Percentiles rank a stretch among this genome's conserved stretches.
Conservation (phyloP, 2,797 vertebrate genomes). For the Channa striata region DNA sequence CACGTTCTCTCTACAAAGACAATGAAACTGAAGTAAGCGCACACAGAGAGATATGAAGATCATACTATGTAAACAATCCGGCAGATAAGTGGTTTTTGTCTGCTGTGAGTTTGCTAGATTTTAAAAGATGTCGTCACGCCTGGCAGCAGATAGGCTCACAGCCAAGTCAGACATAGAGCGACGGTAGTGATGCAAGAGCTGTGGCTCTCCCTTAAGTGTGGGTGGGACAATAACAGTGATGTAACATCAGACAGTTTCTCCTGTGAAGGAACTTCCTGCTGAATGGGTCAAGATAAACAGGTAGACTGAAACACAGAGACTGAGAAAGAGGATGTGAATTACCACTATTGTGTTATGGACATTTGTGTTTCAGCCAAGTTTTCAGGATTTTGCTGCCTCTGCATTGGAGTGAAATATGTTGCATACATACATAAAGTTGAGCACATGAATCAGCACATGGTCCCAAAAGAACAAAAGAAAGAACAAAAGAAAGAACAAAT, state of each 20-base stretch:
- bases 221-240: conserved; percentile 47
- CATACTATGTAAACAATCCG: conserved; percentile 3
- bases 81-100: conserved; percentile 11
- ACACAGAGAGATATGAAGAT: conserved; percentile 16
- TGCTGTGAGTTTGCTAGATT: neutral
- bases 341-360: neutral
- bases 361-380: conserved; percentile 18
- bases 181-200: conserved; percentile 36
- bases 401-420: neutral
- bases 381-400: neutral
- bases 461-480: too few species aligned
- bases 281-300: conserved; percentile 1
- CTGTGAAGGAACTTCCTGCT: conserved; percentile 23
- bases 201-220: neutral
- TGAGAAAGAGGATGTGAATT: neutral
- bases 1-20: neutral
- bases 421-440: neutral
- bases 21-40: conserved; percentile 14
- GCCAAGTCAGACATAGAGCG: conserved; percentile 14
- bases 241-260: conserved; percentile 59
- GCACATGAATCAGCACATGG: neutral
- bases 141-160: neutral
- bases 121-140: neutral
- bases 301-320: conserved; percentile 17
- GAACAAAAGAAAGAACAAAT: conserved; percentile 12